phyloP scores from a whole-genome alignment of 2,888 invertebrate genomes.

The Stratiomys singularior region DNA sequence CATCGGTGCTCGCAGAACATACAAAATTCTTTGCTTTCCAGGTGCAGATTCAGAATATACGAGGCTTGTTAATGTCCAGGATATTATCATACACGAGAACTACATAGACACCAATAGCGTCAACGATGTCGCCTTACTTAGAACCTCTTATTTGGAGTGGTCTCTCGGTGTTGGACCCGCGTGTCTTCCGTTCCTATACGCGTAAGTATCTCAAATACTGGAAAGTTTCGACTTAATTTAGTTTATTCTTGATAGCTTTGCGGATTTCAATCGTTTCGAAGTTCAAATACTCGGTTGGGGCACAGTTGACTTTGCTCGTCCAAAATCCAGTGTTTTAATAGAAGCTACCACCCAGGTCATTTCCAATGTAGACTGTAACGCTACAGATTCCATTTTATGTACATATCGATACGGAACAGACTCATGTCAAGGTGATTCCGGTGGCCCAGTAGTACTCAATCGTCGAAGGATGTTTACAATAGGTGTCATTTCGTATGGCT shows the following conservation, averaged over 20 bases:
- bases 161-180: conserved; percentile 69
- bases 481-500: conserved; percentile 70
- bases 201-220: conserved; percentile 48
- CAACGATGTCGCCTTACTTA: conserved; percentile 69
- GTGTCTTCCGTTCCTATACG: conserved; percentile 69
- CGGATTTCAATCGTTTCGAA: neutral
- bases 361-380: conserved; percentile 63
- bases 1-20: neutral
- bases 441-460: conserved; percentile 68
- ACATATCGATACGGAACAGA: conserved; percentile 61
- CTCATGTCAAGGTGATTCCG: conserved; percentile 68
- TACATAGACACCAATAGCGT: neutral
- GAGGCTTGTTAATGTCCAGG: conserved; percentile 60
- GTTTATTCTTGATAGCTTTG: neutral
- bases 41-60: conserved; percentile 58
- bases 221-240: neutral
- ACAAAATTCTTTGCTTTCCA: neutral
- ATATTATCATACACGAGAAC: conserved; percentile 63
- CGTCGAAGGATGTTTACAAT: conserved; percentile 62
- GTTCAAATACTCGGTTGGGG: conserved; percentile 29
- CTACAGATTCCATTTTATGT: conserved; percentile 55
- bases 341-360: conserved; percentile 10
- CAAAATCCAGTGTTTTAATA: neutral
- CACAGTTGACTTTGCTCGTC: neutral
- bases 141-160: conserved; percentile 64